Evolutionary conservation across 2,888 invertebrate genomes (phyloP).

Genomic region (Drosophila lutescens): DNA sequence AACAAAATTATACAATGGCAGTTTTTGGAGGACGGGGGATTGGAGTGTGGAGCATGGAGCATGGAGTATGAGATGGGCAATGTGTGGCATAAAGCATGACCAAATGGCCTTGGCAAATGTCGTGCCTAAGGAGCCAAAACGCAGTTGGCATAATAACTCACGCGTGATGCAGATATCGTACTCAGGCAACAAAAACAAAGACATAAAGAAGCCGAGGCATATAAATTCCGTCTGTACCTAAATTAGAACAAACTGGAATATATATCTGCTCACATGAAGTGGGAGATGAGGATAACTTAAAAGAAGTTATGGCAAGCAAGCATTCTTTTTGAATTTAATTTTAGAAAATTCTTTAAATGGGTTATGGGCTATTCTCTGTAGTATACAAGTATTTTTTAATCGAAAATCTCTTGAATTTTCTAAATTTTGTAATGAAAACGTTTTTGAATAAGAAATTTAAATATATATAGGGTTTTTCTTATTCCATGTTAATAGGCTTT

Average conservation of each 20-base stretch:
- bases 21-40: too few species aligned
- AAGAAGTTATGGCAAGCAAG: background rate
- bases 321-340: too few species aligned
- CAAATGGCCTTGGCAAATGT: conserved; percentile 78
- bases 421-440: background rate
- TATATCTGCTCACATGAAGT: background rate
- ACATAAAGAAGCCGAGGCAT: background rate
- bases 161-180: conserved; percentile 71
- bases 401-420: too few species aligned
- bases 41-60: background rate
- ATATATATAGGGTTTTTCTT: background rate
- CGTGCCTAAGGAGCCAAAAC: conserved; percentile 75
- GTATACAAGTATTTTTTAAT: too few species aligned
- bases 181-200: conserved; percentile 9
- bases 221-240: conserved; percentile 12
- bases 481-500: background rate
- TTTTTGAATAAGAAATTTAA: background rate
- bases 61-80: conserved; percentile 26
- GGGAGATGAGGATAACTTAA: background rate
- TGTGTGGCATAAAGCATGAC: conserved; percentile 62
- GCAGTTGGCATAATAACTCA: conserved; percentile 78
- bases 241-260: conserved; percentile 9
- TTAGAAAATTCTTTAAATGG: too few species aligned
- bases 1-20: conserved; percentile 65
- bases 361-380: too few species aligned